Conservation (phyloP, 2,888 invertebrate genomes). For the Drosophila tanythrix region DNA sequence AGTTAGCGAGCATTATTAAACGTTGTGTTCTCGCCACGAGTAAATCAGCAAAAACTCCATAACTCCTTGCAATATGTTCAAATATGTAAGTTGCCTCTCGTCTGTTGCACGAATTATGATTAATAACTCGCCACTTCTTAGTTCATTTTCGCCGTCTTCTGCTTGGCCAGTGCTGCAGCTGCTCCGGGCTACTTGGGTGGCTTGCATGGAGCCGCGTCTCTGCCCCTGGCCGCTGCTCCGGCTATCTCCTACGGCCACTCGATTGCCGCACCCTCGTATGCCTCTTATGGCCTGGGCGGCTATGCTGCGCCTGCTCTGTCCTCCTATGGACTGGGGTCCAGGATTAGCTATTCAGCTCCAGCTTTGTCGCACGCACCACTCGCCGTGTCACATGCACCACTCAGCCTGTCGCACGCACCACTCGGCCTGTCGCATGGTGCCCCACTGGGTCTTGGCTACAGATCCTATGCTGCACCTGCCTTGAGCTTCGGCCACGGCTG, state of each 20-base stretch:
- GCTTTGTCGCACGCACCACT: constrained; percentile 51
- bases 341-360: constrained; percentile 66
- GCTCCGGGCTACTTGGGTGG: constrained; percentile 83
- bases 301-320: constrained; percentile 42
- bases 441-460: constrained; percentile 49
- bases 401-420: constrained; percentile 7
- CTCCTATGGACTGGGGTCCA: constrained; percentile 38
- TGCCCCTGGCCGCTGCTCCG: constrained; percentile 49
- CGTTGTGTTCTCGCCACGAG: constrained; percentile 71
- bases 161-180: constrained; percentile 80
- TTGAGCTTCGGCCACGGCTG: constrained; percentile 77
- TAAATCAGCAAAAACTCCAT: constrained; percentile 40
- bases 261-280: constrained; percentile 57
- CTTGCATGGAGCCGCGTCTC: constrained; percentile 47
- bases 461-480: constrained; percentile 85
- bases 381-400: constrained; percentile 2
- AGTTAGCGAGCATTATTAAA: constrained; percentile 64
- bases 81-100: constrained; percentile 72
- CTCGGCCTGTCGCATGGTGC: constrained; percentile 18
- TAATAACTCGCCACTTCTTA: constrained; percentile 20
- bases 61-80: constrained; percentile 70
- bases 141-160: constrained; percentile 75
- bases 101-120: too few species aligned
- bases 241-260: constrained; percentile 55
- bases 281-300: constrained; percentile 68